Percentiles rank a stretch among this genome's conserved stretches.
Conservation (phyloP, 92 coral and sea anemone species). For the Parazoanthus swiftii region DNA sequence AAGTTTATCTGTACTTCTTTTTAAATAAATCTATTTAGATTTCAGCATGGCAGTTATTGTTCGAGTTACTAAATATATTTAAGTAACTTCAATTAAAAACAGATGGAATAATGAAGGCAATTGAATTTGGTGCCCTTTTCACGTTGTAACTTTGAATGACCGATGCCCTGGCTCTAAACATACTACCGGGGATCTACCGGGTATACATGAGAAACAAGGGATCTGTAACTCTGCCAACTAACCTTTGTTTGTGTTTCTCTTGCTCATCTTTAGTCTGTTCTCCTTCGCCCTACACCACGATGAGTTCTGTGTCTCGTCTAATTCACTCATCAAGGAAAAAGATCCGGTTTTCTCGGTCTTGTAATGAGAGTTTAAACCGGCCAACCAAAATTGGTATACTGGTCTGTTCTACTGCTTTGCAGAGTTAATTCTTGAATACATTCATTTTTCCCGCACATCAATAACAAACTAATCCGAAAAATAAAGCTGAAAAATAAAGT, state of each 20-base stretch:
- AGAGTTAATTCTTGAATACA: not conserved
- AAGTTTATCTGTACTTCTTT: too few species aligned
- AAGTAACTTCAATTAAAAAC: too few species aligned
- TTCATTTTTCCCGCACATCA: not conserved
- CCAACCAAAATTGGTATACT: conserved; percentile 30
- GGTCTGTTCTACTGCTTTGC: conserved; percentile 17
- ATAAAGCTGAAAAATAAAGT: too few species aligned
- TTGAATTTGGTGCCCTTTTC: not conserved
- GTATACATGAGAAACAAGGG: not conserved
- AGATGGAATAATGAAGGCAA: too few species aligned
- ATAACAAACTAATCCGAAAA: not conserved
- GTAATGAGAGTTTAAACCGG: conserved; percentile 50
- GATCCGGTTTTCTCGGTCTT: conserved; percentile 60
- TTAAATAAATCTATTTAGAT: too few species aligned
- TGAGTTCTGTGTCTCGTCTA: conserved; percentile 86
- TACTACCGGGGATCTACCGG: not conserved
- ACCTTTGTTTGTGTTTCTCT: conserved; percentile 32
- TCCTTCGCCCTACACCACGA: conserved; percentile 75
- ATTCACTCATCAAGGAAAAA: conserved; percentile 78
- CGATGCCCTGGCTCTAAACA: not conserved
- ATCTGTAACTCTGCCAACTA: not conserved
- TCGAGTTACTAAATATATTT: too few species aligned
- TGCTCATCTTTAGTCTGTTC: conserved; percentile 73
- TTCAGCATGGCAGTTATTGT: not conserved
- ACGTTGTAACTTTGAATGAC: not conserved